Conservation (phyloP, 1,140 invertebrate genomes). For the Chelonus insularis region DNA sequence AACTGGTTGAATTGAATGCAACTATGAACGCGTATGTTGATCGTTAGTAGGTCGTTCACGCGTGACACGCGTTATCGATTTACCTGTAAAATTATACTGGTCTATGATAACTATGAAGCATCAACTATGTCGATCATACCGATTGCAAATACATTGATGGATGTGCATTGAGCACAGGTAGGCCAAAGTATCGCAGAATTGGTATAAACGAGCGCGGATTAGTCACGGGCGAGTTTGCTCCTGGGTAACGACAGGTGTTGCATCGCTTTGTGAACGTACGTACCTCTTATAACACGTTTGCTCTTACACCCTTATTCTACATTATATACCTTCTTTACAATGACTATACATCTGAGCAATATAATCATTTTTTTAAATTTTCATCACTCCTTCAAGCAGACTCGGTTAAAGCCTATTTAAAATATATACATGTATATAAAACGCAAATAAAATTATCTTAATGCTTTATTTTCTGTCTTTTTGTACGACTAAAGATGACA, state of each 20-base stretch:
- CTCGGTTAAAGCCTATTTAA: too few species aligned
- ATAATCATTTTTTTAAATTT: too few species aligned
- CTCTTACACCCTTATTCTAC: not conserved
- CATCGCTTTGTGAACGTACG: slow-evolving; percentile 36
- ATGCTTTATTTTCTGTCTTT: not conserved
- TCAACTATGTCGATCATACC: slow-evolving; percentile 48
- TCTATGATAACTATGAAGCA: slow-evolving; percentile 48
- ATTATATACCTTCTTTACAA: not conserved
- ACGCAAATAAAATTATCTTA: too few species aligned
- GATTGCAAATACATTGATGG: slow-evolving; percentile 32
- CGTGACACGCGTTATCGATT: slow-evolving; percentile 52
- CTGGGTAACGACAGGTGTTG: slow-evolving; percentile 57
- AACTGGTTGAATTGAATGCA: too few species aligned
- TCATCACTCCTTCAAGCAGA: too few species aligned
- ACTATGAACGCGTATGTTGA: slow-evolving; percentile 1
- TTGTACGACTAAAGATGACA: not conserved
- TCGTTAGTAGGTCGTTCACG: slow-evolving; percentile 46
- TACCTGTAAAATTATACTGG: slow-evolving; percentile 40
- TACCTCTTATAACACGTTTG: not conserved
- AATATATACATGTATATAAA: too few species aligned
- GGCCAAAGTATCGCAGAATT: slow-evolving; percentile 46
- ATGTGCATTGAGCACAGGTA: slow-evolving; percentile 7
- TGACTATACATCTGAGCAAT: not conserved
- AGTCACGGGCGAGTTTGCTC: slow-evolving; percentile 52
- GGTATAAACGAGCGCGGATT: slow-evolving; percentile 48